A percentile compares a stretch with the other conserved stretches of the same genome.
phyloP scores from a whole-genome alignment of 1,140 invertebrate genomes.

The Microvelia longipes region DNA sequence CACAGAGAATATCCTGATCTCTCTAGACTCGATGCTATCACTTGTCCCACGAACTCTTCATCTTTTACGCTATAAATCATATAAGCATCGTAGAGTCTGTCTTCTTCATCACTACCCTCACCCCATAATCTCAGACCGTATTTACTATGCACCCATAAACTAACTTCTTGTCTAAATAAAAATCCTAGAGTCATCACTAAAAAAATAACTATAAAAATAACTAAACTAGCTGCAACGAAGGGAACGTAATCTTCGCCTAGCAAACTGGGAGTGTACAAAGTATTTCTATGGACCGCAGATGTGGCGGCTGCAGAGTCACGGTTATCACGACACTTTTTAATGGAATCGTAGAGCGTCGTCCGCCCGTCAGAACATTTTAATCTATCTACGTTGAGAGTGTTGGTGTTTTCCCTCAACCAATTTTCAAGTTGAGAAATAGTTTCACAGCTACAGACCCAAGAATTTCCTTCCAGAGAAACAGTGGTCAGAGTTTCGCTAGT shows the following conservation, averaged over 20 bases:
- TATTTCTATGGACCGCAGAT: constrained; percentile 41
- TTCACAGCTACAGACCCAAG: constrained; percentile 56
- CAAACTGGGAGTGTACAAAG: constrained; percentile 37
- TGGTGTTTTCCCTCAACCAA: constrained; percentile 44
- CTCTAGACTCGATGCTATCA: constrained; percentile 63
- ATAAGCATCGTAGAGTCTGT: constrained; percentile 71
- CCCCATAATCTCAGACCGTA: constrained; percentile 56
- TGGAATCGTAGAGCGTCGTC: constrained; percentile 39
- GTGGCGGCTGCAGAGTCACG: constrained; percentile 43
- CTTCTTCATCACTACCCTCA: constrained; percentile 38
- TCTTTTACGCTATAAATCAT: constrained; percentile 75
- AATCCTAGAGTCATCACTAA: constrained; percentile 50
- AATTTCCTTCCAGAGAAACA: constrained; percentile 48
- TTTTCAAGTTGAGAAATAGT: constrained; percentile 44
- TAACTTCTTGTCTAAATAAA: constrained; percentile 56
- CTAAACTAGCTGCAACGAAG: constrained; percentile 51
- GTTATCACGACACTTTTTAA: constrained; percentile 43
- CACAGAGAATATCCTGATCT: constrained; percentile 53
- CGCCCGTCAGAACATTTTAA: constrained; percentile 38
- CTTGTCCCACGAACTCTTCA: constrained; percentile 59
- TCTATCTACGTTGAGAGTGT: constrained; percentile 37
- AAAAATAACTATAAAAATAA: constrained; percentile 52
- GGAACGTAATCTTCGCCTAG: constrained; percentile 49
- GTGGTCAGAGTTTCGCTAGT: constrained; percentile 37
- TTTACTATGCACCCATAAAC: constrained; percentile 54